Percentiles rank a stretch among this genome's conserved stretches.
Evolutionary conservation across 2,797 vertebrate species (phyloP).

Genomic region (Zalophus californianus): DNA sequence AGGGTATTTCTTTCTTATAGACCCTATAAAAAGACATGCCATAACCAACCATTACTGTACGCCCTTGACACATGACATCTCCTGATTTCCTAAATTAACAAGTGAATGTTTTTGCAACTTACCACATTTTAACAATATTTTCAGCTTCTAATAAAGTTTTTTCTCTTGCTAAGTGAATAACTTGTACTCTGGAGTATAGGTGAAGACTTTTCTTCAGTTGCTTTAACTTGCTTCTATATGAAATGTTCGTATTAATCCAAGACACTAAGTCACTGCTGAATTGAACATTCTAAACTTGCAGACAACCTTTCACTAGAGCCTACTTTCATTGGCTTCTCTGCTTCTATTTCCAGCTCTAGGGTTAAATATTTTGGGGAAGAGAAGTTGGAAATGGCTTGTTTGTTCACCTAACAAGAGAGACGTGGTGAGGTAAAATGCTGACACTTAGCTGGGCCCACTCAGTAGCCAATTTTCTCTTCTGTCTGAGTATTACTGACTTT

Average conservation of each 20-base stretch:
- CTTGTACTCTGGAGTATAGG: background rate
- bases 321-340: background rate
- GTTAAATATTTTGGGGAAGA: background rate
- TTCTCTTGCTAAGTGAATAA: background rate
- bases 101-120: background rate
- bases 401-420: background rate
- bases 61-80: background rate
- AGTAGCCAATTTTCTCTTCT: background rate
- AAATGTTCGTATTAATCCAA: background rate
- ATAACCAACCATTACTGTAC: background rate
- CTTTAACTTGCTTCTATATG: background rate
- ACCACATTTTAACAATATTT: background rate
- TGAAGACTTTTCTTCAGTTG: background rate
- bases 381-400: background rate
- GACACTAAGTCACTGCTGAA: background rate
- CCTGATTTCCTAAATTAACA: conserved; percentile 6
- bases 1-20: background rate
- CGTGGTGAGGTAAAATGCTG: background rate
- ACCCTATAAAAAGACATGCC: background rate
- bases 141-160: background rate
- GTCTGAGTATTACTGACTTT: background rate
- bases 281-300: background rate
- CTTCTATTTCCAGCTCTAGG: background rate
- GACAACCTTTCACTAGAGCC: background rate
- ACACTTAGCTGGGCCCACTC: background rate